Evolutionary conservation across 2,888 invertebrate species (phyloP).

Genomic region (Amblyteles armatorius): DNA sequence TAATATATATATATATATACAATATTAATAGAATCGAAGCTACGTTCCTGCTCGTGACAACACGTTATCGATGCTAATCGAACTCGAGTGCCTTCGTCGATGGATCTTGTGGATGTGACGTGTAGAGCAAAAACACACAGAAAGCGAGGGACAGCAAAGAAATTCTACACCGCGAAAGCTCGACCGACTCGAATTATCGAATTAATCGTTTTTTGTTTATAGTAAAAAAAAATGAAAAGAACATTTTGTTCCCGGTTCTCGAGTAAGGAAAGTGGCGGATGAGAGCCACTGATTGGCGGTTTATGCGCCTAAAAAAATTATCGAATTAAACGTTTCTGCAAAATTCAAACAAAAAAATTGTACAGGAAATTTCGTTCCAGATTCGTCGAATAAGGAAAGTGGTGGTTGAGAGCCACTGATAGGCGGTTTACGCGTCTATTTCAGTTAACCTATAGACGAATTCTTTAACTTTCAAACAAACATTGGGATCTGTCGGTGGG

Average conservation of each 20-base stretch:
- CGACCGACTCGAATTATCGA: background rate
- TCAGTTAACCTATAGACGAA: slow-evolving; percentile 47
- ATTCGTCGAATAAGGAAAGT: too few species aligned
- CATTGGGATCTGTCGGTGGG: slow-evolving; percentile 9
- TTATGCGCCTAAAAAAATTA: background rate
- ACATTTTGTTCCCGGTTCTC: too few species aligned
- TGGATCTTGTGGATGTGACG: slow-evolving; percentile 49
- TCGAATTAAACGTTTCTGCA: background rate
- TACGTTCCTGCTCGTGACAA: slow-evolving; percentile 44
- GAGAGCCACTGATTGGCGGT: slow-evolving; percentile 9
- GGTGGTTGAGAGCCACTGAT: slow-evolving; percentile 10
- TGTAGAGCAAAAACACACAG: slow-evolving; percentile 10
- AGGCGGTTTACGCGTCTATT: slow-evolving; percentile 37
- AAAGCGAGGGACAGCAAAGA: background rate
- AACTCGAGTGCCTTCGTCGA: slow-evolving; percentile 40
- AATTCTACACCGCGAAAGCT: background rate
- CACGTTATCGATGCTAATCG: slow-evolving; percentile 40
- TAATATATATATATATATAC: background rate
- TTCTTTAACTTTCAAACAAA: slow-evolving; percentile 58
- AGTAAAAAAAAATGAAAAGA: background rate
- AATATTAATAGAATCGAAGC: slow-evolving; percentile 32
- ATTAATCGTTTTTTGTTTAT: background rate
- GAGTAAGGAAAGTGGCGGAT: too few species aligned
- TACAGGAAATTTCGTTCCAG: too few species aligned
- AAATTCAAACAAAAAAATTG: too few species aligned